Evolutionary conservation across 2,797 vertebrate species (phyloP), one percentile per base, ranked within the genome.

Genomic region (Lemur catta): DNA sequence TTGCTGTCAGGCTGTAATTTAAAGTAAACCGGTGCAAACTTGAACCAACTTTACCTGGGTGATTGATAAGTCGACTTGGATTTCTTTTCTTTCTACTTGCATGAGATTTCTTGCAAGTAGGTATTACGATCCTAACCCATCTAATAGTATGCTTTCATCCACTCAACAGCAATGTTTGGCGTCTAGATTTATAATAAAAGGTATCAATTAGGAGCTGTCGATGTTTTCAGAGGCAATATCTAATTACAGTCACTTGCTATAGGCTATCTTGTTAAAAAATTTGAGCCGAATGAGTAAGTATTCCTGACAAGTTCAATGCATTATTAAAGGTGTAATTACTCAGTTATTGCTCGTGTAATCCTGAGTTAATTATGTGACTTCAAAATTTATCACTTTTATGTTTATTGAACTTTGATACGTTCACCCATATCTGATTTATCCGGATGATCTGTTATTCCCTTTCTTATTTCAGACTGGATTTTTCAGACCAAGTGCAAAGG

Each of bases 321-420:
- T 99, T 99, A 98, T 98, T 99, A 99, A 99, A 98, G 98, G 98
- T 98, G 97, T 98, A 98, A 99, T 99, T 98, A 98, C 98, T 98
- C 98, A 95, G 98, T 98, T 99, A 98, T 98, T 98, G 98, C 98
- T 98, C 96, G 6, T 98, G 98, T 98, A 98, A 98, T 98, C 98
- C 98, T 98, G 96, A 98, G 97, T 99, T 98, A 99, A 99, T 99
- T 98, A 98, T 97, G 97, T 97, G 98, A 98, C 98, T 99, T 98
- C 97, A 98, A 98, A 99, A 98, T 99, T 98, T 97, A 99, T 99
- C 98, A 98, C 98, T 99, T 99, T 99, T 98, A 99, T 98, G 98
- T 98, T 98, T 98, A 98, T 98, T 98, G 98, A 98, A 98, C 97
- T 98, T 98, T 98, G 93, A 98, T 98, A 98, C 98, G 98, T 98